Evolutionary conservation across 2,113 vertebrate species (phyloP).

Genomic region (Pavo muticus): DNA sequence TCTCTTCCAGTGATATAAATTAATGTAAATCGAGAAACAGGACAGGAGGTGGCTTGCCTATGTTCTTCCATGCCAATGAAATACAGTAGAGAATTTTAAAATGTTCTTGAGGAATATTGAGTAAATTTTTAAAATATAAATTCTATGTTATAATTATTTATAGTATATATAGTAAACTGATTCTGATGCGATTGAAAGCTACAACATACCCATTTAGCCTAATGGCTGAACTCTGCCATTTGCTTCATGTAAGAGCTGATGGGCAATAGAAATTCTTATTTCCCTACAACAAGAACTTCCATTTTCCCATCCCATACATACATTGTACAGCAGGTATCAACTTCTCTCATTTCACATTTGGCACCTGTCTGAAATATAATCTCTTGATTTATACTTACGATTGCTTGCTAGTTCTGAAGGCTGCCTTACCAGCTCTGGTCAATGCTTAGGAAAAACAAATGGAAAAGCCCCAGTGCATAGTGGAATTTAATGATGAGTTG

Average conservation of each 20-base stretch:
- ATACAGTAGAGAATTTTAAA: not conserved
- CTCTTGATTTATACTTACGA: not conserved
- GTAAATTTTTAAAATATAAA: not conserved
- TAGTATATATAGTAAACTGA: not conserved
- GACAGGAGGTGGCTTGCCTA: not conserved
- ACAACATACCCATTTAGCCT: not conserved
- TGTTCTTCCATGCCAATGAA: not conserved
- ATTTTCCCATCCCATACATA: not conserved
- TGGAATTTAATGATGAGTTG: not conserved
- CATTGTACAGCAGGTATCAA: not conserved
- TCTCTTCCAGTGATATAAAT: not conserved
- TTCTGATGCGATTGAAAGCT: not conserved
- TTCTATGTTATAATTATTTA: not conserved
- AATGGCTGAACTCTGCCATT: not conserved
- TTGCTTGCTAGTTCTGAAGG: not conserved
- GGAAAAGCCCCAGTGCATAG: not conserved
- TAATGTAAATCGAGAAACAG: not conserved
- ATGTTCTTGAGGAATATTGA: not conserved
- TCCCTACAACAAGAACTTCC: not conserved
- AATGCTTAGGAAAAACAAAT: not conserved
- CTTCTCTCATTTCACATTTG: not conserved
- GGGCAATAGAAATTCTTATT: not conserved
- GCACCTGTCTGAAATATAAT: not conserved
- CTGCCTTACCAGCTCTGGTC: not conserved
- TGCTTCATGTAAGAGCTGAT: not conserved